Evolutionary conservation across 1,140 invertebrate genomes (phyloP).

Genomic region (Anastrepha obliqua): DNA sequence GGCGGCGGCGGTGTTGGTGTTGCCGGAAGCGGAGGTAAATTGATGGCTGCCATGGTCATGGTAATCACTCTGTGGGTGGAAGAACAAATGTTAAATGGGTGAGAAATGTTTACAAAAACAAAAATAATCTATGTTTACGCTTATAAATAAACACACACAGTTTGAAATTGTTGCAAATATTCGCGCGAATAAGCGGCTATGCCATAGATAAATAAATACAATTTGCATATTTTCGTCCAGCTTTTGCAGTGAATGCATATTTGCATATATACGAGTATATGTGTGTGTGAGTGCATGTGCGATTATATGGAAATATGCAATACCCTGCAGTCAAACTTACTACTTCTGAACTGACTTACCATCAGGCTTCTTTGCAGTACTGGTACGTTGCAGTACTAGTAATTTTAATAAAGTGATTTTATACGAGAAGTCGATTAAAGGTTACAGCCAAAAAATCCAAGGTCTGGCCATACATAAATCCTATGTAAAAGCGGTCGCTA

Average conservation of each 20-base stretch:
- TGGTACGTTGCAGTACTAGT: too few species aligned
- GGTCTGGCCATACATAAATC: too few species aligned
- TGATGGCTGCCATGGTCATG: conserved; percentile 9
- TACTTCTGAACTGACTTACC: too few species aligned
- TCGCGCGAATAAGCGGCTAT: not conserved
- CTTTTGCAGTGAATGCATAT: not conserved
- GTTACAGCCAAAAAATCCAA: too few species aligned
- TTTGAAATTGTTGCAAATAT: not conserved
- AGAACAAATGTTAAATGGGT: not conserved
- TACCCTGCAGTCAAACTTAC: too few species aligned
- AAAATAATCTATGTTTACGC: not conserved
- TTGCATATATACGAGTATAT: not conserved
- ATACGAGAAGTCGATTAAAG: too few species aligned
- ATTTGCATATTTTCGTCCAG: conserved; percentile 39
- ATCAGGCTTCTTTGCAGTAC: too few species aligned
- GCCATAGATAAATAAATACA: conserved; percentile 23
- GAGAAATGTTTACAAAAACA: not conserved
- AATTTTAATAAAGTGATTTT: too few species aligned
- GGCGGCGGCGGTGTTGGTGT: not conserved
- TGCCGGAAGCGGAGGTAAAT: not conserved
- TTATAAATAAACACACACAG: not conserved
- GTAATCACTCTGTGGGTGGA: conserved; percentile 33
- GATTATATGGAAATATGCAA: too few species aligned
- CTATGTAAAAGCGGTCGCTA: too few species aligned
- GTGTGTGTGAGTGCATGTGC: too few species aligned